Base-by-base conservation (phyloP, 2,888 invertebrate species). In the Dermolepida albohirtum region DNA sequence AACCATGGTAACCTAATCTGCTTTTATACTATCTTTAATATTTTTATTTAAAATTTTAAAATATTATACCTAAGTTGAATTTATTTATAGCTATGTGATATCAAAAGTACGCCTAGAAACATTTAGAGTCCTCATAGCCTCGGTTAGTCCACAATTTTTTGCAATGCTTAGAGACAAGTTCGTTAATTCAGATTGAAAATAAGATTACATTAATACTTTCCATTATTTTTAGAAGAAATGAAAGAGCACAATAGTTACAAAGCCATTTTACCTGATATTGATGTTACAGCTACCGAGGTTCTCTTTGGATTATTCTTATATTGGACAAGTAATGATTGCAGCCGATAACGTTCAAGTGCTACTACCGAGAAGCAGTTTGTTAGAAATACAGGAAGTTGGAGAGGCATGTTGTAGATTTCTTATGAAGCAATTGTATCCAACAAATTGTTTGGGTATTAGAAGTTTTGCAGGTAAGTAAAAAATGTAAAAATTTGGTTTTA, bases 341-440 rank as follows among this genome's bases (percentile, higher is more conserved):
- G 75, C 80, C 2, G 82, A 82, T 70, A 82, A 82, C 67, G 82
- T 82, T 5, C 81, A 83, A 74, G 76, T 77, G 14, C 81, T 92
- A 67, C 83, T 93, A 73, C 91, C 92, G 14, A 92, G 91, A 10
- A 92, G 92, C 55, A 90, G 90, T 75, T 85, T 92, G 74, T 85
- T 92, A 71, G 92, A 92, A 82, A 89, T 90, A 80, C 86, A 87
- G 74, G 87, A 88, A 63, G 90, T 90, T 47, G 81, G 89, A 41
- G 90, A 90, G 74, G 92, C 92, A 0, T 93, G 92, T 79, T 91
- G 92, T 80, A 89, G 89, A 77, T 92, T 92, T 82, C 84, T 93
- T 68, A 86, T 92, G 77, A 86, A 89, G 44, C 92, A 92, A 78
- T 84, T 92, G 50, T 91, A 92, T 81, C 91, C 92, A 1, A 89